phyloP scores from a whole-genome alignment of 1,140 invertebrate species.

The Forficula auricularia region DNA sequence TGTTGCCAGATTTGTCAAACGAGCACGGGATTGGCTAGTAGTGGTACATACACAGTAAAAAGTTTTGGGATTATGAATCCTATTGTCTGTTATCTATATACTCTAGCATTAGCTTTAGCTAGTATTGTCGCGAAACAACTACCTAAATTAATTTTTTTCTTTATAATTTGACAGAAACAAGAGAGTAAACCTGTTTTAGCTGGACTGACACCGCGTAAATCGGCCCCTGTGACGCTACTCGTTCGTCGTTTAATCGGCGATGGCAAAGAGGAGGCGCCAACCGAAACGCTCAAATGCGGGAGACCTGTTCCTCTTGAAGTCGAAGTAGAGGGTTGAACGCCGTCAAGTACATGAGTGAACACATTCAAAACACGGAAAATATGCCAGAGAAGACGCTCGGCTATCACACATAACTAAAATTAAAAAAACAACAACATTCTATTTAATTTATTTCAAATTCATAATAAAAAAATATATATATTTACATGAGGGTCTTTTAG shows the following conservation, averaged over 20 bases:
- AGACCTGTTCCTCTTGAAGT: slow-evolving; percentile 16
- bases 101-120: too few species aligned
- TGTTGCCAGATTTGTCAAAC: too few species aligned
- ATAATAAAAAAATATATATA: neutral
- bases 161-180: too few species aligned
- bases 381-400: slow-evolving; percentile 47
- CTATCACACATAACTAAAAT: slow-evolving; percentile 23
- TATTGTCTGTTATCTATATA: too few species aligned
- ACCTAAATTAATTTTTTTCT: too few species aligned
- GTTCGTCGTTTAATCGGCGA: slow-evolving; percentile 26
- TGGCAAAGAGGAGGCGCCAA: slow-evolving; percentile 25
- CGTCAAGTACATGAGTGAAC: slow-evolving; percentile 57
- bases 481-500: slow-evolving; percentile 2
- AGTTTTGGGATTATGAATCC: too few species aligned
- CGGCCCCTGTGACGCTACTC: too few species aligned
- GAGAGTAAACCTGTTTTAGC: too few species aligned
- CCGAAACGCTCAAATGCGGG: slow-evolving; percentile 24
- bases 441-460: neutral
- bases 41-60: too few species aligned
- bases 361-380: slow-evolving; percentile 52
- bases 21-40: too few species aligned
- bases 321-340: slow-evolving; percentile 29
- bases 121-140: too few species aligned
- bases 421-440: neutral
- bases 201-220: too few species aligned